Conservation (phyloP, 1,140 invertebrate genomes). For the Drosophila erecta region DNA sequence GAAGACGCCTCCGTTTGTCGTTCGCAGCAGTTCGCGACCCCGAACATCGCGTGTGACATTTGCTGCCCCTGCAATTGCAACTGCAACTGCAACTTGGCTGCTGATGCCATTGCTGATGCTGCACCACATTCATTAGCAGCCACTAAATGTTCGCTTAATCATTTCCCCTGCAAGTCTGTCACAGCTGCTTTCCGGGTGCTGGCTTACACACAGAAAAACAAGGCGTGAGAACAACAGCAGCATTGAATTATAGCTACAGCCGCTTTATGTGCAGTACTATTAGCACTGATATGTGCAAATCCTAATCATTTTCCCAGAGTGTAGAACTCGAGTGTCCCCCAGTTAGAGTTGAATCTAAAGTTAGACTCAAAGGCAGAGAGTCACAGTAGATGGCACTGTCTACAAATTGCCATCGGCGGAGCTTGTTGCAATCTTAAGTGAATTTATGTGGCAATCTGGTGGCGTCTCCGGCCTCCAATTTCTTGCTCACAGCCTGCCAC, state of each 20-base stretch:
- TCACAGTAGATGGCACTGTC: conserved; percentile 48
- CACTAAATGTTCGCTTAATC: conserved; percentile 81
- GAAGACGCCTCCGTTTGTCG: conserved; percentile 59
- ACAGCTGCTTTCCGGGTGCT: conserved; percentile 53
- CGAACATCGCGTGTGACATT: conserved; percentile 80
- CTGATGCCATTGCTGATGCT: conserved; percentile 48
- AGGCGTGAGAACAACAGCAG: too few relatives aligned
- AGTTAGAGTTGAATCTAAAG: conserved; percentile 9
- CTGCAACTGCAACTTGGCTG: conserved; percentile 25
- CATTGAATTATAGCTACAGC: too few relatives aligned
- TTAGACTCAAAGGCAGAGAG: conserved; percentile 7
- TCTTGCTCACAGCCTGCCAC: conserved; percentile 59
- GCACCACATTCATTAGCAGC: conserved; percentile 82
- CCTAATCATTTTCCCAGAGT: background rate
- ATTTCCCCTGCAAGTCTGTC: conserved; percentile 50
- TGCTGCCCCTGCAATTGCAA: conserved; percentile 51
- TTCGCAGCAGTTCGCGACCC: conserved; percentile 61
- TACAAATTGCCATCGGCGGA: conserved; percentile 50
- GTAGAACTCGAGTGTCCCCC: conserved; percentile 48
- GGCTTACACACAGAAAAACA: conserved; percentile 12
- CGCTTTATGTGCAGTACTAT: too few relatives aligned
- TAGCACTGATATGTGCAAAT: too few relatives aligned
- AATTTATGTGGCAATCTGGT: conserved; percentile 77
- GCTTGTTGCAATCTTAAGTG: conserved; percentile 76
- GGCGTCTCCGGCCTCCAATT: conserved; percentile 43